phyloP scores from a whole-genome alignment of 2,888 invertebrate genomes.

The Drepanosiphum platanoidis region DNA sequence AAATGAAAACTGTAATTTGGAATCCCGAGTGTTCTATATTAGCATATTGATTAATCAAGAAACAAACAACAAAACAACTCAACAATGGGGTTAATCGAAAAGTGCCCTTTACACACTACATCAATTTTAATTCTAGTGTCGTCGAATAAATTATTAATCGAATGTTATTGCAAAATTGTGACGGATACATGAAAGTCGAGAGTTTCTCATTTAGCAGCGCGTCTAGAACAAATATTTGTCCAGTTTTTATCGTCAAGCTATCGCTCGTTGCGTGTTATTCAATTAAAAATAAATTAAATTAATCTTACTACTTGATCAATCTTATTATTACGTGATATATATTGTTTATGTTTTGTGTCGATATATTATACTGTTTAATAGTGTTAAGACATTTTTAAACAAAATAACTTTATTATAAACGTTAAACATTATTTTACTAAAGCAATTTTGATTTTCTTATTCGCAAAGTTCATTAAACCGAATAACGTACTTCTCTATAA shows the following conservation, averaged over 20 bases:
- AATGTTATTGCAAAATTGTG: background rate
- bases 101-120: background rate
- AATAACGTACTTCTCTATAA: too few species aligned
- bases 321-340: too few species aligned
- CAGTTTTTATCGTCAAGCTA: too few species aligned
- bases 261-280: too few species aligned
- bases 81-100: constrained; percentile 15
- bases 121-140: constrained; percentile 13
- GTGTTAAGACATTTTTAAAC: too few species aligned
- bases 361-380: too few species aligned
- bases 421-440: too few species aligned
- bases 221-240: constrained; percentile 12
- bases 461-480: too few species aligned
- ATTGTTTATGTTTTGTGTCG: too few species aligned
- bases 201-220: background rate
- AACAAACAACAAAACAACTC: constrained; percentile 13
- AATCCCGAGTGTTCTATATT: background rate
- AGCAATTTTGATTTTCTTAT: too few species aligned
- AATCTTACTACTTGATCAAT: background rate
- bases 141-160: background rate
- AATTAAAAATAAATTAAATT: background rate
- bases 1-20: constrained; percentile 13
- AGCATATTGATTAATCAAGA: constrained; percentile 32
- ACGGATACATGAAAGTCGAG: too few species aligned
- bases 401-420: too few species aligned